Evolutionary conservation across 1,140 invertebrate species (phyloP), one percentile per base, ranked within the genome.

Genomic region (Lamellibrachia luymesi): DNA sequence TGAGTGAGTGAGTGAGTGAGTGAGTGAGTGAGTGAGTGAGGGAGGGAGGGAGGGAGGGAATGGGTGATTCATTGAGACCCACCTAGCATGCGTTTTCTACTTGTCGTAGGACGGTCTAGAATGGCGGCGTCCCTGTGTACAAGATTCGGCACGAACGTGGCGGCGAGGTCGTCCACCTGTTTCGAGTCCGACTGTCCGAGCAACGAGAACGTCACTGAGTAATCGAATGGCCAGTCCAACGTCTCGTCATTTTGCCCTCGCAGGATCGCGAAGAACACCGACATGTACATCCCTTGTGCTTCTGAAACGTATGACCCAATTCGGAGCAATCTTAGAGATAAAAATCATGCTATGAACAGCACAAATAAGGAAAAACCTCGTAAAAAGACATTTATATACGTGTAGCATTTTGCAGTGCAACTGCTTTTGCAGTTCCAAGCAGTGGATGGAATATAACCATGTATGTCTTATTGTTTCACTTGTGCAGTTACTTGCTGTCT

Each of bases 151-250:
- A 80, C 64, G 64, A 80, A 80, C 13, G 64, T 80, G 25, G 64
- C 7, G 64, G 25, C 64, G 64, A 80, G 64, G 64, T 80, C 64
- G 64, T 80, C 13, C 13, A 80, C 64, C 13, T n/a, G 80, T 10
- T 92, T 91, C 25, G 49, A 1, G 51, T 52, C 80, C 50, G 50
- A 50, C 92, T 93, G 94, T 50, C 94, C 93, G 38, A 94, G 89
- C n/a, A 94, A 50, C 4, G 93, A 94, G 27, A 94, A 90, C 4
- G 49, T 93, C n/a, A 94, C 93, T 51, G 92, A 92, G 89, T 92
- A 91, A 25, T 89, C 91, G 52, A 94, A 94, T 38, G 94, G 94
- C 94, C 94, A 94, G 56, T 50, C 52, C 5, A 94, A 92, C 2
- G 94, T n/a, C 2, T 92, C 94, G 92, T 94, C 94, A 38, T 93